Percentiles rank a stretch among this genome's conserved stretches.
Conservation (phyloP, 2,888 invertebrate species). For the Ectemnius cavifrons region DNA sequence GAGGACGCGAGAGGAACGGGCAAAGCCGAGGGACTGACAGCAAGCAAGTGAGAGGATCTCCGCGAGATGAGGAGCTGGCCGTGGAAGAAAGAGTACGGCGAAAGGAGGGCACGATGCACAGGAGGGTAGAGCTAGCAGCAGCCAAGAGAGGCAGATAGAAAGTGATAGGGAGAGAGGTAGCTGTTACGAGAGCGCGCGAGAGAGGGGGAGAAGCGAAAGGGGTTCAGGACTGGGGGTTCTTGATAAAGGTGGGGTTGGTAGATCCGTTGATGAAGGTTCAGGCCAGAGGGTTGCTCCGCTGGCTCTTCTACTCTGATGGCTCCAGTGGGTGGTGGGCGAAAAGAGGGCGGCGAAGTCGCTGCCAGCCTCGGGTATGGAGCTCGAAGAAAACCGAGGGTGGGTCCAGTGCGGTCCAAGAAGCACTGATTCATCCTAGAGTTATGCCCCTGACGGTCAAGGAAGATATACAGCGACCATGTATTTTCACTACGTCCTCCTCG, state of each 20-base stretch:
- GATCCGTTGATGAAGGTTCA: constrained; percentile 78
- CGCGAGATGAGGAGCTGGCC: constrained; percentile 54
- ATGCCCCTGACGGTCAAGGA: constrained; percentile 70
- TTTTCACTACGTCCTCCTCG: constrained; percentile 58
- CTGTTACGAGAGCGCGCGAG: constrained; percentile 31
- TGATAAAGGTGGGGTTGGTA: constrained; percentile 68
- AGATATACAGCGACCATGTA: constrained; percentile 72
- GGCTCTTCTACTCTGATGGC: constrained; percentile 75
- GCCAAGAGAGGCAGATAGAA: constrained; percentile 46
- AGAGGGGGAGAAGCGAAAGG: constrained; percentile 55
- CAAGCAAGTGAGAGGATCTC: constrained; percentile 45
- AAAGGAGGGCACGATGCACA: constrained; percentile 24
- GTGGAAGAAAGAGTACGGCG: constrained; percentile 38
- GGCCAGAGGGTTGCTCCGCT: constrained; percentile 74
- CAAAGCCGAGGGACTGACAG: constrained; percentile 43
- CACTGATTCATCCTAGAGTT: constrained; percentile 76
- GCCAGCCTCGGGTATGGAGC: constrained; percentile 60
- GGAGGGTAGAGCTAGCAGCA: constrained; percentile 33
- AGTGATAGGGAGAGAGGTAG: constrained; percentile 52
- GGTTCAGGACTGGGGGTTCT: constrained; percentile 71
- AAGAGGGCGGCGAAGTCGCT: constrained; percentile 54
- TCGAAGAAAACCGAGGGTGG: constrained; percentile 66
- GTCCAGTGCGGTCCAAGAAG: constrained; percentile 75
- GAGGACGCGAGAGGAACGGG: constrained; percentile 25
- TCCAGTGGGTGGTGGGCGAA: constrained; percentile 64